phyloP scores from a whole-genome alignment of 2,113 vertebrate species.

The Amblyopsis rosae region DNA sequence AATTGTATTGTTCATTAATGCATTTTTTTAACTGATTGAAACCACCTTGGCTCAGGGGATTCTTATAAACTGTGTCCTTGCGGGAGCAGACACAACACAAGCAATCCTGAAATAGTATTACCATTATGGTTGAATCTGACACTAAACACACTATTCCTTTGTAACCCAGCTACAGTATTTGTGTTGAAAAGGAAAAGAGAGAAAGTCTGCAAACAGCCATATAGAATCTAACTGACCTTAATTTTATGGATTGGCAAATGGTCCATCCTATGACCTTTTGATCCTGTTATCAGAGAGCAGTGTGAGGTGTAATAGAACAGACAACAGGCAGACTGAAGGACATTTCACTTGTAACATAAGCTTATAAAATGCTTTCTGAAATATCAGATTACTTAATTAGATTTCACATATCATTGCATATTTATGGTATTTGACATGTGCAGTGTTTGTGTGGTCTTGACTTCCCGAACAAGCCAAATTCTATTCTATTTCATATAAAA shows the following conservation, averaged over 20 bases:
- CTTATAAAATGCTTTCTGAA: slow-evolving; percentile 50
- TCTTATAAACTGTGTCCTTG: slow-evolving; percentile 26
- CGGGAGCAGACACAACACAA: slow-evolving; percentile 24
- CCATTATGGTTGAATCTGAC: slow-evolving; percentile 23
- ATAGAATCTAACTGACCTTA: slow-evolving; percentile 34
- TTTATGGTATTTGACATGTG: slow-evolving; percentile 46
- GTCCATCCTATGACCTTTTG: slow-evolving; percentile 38
- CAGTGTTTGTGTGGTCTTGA: slow-evolving; percentile 5
- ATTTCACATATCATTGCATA: slow-evolving; percentile 23
- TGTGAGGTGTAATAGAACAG: slow-evolving; percentile 11
- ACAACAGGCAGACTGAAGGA: slow-evolving; percentile 46
- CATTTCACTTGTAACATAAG: slow-evolving; percentile 47
- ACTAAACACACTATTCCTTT: slow-evolving; percentile 8
- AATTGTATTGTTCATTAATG: slow-evolving; percentile 50
- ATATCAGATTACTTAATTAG: slow-evolving; percentile 42
- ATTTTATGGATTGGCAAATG: slow-evolving; percentile 57
- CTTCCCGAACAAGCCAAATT: not conserved
- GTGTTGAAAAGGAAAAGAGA: slow-evolving; percentile 2
- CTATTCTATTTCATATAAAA: slow-evolving; percentile 6
- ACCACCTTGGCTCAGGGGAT: slow-evolving; percentile 25
- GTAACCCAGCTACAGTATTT: slow-evolving; percentile 8
- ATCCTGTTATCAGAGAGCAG: slow-evolving; percentile 61
- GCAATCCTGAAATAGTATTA: slow-evolving; percentile 6
- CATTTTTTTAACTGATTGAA: slow-evolving; percentile 32
- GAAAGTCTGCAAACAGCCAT: slow-evolving; percentile 10